Base-by-base conservation (phyloP, 2,888 invertebrate species). In the Idaea dimidiata region DNA sequence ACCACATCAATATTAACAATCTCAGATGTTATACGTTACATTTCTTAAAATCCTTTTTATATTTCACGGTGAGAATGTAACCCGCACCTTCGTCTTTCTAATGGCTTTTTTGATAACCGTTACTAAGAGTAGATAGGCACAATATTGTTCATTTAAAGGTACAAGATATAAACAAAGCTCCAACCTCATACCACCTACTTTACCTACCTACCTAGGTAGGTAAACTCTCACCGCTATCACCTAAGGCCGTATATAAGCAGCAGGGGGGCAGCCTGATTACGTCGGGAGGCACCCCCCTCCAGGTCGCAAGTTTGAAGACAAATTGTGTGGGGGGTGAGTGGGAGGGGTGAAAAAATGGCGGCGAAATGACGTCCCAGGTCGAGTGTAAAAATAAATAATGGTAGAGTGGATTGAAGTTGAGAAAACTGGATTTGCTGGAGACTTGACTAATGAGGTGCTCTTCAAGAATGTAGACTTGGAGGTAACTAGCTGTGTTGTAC, bases 251-350 rank as follows among this genome's bases (percentile, higher is more conserved):
- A 82, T 66, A 80, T 80, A 79, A 80, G 73, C 69, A 58, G 71
- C 74, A 69, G 67, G 62, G 66, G 64, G 69, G 56, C 14, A 69
- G 69, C 71, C 72, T 77, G 77, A 77, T 77, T 77, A 77, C 74
- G 59, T 60, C 59, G 71, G 68, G 69, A 61, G 71, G 66, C 59
- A 56, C 61, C 59, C 64, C 33, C 58, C 33, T 16, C 81, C 83
- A 83, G 86, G 84, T 83, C 83, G 84, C 82, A 81, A 84, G 82
- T 84, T 86, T 83, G 80, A 88, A 88, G 87, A 88, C 86, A 86
- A 84, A 86, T 85, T 86, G 86, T 82, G 77, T 76, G 73, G 77
- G 62, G 74, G 73, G 72, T 18, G 71, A 66, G 70, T 69, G 69
- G 69, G 69, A 72, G 73, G 78, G 72, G 72, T 72, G 76, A 83